Conservation (phyloP, 2,888 invertebrate genomes). For the Drosophila anceps region DNA sequence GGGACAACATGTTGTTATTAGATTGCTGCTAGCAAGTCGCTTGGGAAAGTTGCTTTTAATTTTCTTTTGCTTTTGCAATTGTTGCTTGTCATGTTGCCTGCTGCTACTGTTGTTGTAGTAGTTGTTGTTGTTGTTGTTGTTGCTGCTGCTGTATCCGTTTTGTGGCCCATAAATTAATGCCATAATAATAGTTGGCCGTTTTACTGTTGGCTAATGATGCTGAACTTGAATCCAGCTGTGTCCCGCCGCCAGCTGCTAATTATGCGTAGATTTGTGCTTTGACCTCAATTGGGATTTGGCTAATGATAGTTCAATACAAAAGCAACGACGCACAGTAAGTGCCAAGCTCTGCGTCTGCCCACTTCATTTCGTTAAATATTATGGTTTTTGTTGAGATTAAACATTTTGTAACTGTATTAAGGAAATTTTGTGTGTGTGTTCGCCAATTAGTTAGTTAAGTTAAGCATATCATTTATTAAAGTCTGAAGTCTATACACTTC, state of each 20-base stretch:
- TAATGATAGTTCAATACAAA: slow-evolving; percentile 34
- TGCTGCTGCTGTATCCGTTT: slow-evolving; percentile 38
- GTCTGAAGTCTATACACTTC: too few relatives aligned
- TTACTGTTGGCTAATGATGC: slow-evolving; percentile 77
- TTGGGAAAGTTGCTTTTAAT: slow-evolving; percentile 80
- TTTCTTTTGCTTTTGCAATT: slow-evolving; percentile 64
- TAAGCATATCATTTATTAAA: too few relatives aligned
- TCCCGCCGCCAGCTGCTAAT: slow-evolving; percentile 71
- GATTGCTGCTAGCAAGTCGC: slow-evolving; percentile 77
- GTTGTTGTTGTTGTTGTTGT: slow-evolving; percentile 9
- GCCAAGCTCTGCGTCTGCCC: background rate
- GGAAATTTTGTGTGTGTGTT: background rate
- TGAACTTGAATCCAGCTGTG: slow-evolving; percentile 71
- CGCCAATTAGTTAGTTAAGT: background rate
- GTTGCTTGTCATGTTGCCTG: slow-evolving; percentile 58
- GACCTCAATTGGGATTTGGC: slow-evolving; percentile 35
- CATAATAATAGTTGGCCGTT: slow-evolving; percentile 76
- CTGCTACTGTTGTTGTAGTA: slow-evolving; percentile 3
- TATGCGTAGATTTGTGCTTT: slow-evolving; percentile 62
- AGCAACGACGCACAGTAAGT: slow-evolving; percentile 4
- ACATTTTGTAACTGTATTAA: background rate
- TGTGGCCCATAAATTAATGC: slow-evolving; percentile 76
- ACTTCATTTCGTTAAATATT: background rate
- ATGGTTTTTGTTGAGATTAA: background rate
- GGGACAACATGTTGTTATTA: slow-evolving; percentile 76